Evolutionary conservation across 1,140 invertebrate genomes (phyloP).

Genomic region (Micrasema minimum): DNA sequence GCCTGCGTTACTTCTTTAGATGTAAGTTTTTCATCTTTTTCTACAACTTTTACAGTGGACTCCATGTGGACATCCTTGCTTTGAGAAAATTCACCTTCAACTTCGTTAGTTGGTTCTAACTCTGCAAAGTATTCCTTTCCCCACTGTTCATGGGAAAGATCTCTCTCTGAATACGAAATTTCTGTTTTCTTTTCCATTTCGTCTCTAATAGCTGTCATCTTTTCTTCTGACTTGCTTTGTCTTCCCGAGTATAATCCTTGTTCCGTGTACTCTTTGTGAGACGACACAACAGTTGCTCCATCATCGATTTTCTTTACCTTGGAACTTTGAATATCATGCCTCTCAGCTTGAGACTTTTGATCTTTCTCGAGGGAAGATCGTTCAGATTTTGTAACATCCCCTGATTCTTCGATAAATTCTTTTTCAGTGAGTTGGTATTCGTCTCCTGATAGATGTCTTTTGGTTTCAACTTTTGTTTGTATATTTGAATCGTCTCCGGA

Average conservation of each 20-base stretch:
- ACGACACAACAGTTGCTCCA: constrained; percentile 61
- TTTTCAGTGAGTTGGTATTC: constrained; percentile 66
- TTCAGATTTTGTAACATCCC: constrained; percentile 63
- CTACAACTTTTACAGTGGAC: constrained; percentile 61
- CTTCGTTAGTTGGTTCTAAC: constrained; percentile 55
- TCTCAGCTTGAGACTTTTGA: constrained; percentile 62
- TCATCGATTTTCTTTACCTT: constrained; percentile 63
- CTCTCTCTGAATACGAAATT: constrained; percentile 66
- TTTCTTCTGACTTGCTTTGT: constrained; percentile 67
- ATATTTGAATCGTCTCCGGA: constrained; percentile 65
- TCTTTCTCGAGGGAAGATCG: constrained; percentile 64
- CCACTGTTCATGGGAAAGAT: constrained; percentile 66
- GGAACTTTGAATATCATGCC: constrained; percentile 64
- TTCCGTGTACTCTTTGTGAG: constrained; percentile 63
- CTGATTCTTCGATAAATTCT: constrained; percentile 60
- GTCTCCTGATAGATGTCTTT: constrained; percentile 62
- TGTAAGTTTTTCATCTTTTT: constrained; percentile 64
- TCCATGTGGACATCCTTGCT: constrained; percentile 60
- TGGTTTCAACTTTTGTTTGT: constrained; percentile 63
- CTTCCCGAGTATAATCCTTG: constrained; percentile 64
- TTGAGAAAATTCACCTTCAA: constrained; percentile 59
- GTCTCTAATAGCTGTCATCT: constrained; percentile 65
- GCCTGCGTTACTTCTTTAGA: constrained; percentile 64
- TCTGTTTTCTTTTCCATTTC: constrained; percentile 65
- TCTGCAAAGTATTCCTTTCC: constrained; percentile 67